A percentile compares a stretch with the other conserved stretches of the same genome.
phyloP scores from a whole-genome alignment of 2,888 invertebrate species.

The Trypoxylon attenuatum region DNA sequence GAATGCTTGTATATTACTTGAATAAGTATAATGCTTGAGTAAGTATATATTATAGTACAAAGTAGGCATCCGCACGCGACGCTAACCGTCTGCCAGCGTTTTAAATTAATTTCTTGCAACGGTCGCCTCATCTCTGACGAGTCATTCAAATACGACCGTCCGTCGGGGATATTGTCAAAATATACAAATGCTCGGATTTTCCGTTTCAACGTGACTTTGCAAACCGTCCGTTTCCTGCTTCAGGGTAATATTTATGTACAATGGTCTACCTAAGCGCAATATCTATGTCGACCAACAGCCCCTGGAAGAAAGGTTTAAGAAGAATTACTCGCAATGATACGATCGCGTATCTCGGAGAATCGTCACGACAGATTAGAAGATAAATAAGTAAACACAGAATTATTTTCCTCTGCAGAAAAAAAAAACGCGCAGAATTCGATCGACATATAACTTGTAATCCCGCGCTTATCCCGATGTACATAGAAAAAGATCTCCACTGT shows the following conservation, averaged over 20 bases:
- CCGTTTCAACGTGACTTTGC: slow-evolving; percentile 24
- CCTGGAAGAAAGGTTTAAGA: slow-evolving; percentile 41
- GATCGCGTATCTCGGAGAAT: slow-evolving; percentile 7
- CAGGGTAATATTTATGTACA: slow-evolving; percentile 41
- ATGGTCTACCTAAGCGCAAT: slow-evolving; percentile 26
- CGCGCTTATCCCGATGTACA: not conserved
- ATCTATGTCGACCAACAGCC: slow-evolving; percentile 14
- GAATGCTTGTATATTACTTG: slow-evolving; percentile 40
- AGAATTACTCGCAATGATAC: slow-evolving; percentile 19
- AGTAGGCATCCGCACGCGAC: slow-evolving; percentile 45
- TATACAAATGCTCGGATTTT: slow-evolving; percentile 42
- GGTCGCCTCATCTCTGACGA: slow-evolving; percentile 35
- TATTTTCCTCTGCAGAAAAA: too few relatives aligned
- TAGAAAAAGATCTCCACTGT: not conserved
- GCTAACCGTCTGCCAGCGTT: slow-evolving; percentile 14
- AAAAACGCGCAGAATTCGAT: too few relatives aligned
- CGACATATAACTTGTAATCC: too few relatives aligned
- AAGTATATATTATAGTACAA: slow-evolving; percentile 36
- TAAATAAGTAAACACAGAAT: too few relatives aligned
- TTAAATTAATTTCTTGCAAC: slow-evolving; percentile 29
- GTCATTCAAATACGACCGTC: slow-evolving; percentile 26
- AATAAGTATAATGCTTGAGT: slow-evolving; percentile 34
- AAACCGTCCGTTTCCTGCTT: slow-evolving; percentile 19
- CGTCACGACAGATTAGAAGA: slow-evolving; percentile 17
- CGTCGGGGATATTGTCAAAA: slow-evolving; percentile 41